A percentile compares a stretch with the other conserved stretches of the same genome.
Conservation (phyloP, 2,888 invertebrate species). For the Dolomedes plantarius region DNA sequence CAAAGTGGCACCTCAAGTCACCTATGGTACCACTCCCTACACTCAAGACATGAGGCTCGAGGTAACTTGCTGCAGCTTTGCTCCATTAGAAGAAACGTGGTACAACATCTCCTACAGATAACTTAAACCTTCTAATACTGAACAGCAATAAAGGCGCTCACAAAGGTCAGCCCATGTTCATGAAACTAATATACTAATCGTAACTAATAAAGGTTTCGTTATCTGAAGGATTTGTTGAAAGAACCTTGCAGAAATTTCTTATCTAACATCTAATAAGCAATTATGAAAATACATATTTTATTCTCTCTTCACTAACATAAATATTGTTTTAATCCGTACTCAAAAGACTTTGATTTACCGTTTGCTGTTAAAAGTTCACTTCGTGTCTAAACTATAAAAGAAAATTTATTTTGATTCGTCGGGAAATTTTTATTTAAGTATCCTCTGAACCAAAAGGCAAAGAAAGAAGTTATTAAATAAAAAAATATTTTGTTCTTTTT, state of each 20-base stretch:
- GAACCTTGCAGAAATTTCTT: neutral
- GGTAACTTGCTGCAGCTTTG: slow-evolving; percentile 25
- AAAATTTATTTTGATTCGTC: too few species aligned
- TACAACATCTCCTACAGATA: slow-evolving; percentile 18
- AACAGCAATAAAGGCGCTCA: neutral
- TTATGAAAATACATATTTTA: too few species aligned
- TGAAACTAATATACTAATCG: neutral
- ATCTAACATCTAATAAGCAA: too few species aligned
- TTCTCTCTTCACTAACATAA: too few species aligned
- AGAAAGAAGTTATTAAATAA: too few species aligned
- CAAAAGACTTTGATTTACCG: too few species aligned
- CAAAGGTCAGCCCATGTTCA: neutral
- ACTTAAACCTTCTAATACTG: slow-evolving; percentile 1
- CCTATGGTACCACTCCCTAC: slow-evolving; percentile 66
- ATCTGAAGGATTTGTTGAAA: slow-evolving; percentile 19
- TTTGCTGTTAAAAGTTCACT: too few species aligned
- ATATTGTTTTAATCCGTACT: too few species aligned
- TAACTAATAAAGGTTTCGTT: slow-evolving; percentile 14
- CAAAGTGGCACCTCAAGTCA: slow-evolving; percentile 71
- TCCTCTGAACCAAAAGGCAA: too few species aligned
- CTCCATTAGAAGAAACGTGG: neutral
- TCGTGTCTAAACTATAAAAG: too few species aligned
- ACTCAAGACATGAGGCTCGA: slow-evolving; percentile 66
- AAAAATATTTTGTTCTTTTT: too few species aligned
- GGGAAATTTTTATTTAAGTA: too few species aligned